Evolutionary conservation across 2,888 invertebrate genomes (phyloP), one percentile per base, ranked within the genome.

Genomic region (Gymnosoma rotundatum): DNA sequence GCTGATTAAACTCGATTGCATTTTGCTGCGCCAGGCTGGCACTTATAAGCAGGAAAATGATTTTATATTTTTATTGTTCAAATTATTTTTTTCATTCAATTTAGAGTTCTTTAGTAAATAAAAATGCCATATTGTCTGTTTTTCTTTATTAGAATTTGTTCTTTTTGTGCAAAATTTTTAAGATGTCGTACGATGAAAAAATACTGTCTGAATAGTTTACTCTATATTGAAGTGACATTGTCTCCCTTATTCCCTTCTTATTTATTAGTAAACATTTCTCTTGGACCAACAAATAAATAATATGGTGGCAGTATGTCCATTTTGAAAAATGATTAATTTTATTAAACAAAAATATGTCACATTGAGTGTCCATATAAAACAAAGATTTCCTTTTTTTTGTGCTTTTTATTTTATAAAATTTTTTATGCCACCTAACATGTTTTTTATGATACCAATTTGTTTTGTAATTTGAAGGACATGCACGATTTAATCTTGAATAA

Each of bases 1-100:
- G 88, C 91, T 90, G 91, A 91, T 90, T 89, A 90, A 89, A 91
- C 88, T 89, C 89, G 88, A 90, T 90, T 89, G 88, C 88, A 88
- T 88, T 88, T 89, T 89, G 90, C 90, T 90, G 90, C 87, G 89
- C 89, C 90, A 89, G 89, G 88, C 66, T 78, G 80, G 20, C 54
- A 45, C 0, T 70, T 61, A 36, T 18, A 61, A 67, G 48, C 48
- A 32, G 38, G n/a, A 78, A 7, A 20, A 60, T 72, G 42, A 2
- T 56, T 52, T 8, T 52, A 10, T 74, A 63, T 64, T 50, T 25
- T 16, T 20, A 14, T 32, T 18, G 16, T 58, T 32, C n/a, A 73
- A 52, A 45, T 79, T n/a, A n/a, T n/a, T n/a, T 83, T 83, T 48
- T 54, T 69, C 38, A 36, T 69, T 56, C 18, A 61, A 16, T 63